phyloP scores from a whole-genome alignment of 2,888 invertebrate species.

The Helobdella robusta region DNA sequence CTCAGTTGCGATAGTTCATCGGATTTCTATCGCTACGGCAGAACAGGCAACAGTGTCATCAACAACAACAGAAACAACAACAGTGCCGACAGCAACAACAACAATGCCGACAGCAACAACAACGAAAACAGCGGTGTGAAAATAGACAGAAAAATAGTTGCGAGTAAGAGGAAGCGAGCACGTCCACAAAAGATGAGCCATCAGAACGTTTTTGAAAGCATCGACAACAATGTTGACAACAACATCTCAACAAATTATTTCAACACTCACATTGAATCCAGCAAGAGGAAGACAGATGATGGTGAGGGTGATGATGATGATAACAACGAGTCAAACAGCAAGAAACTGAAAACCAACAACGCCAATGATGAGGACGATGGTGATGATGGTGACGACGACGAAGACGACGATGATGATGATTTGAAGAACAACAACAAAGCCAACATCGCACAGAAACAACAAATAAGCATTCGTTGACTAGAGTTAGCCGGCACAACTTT shows the following conservation, averaged over 20 bases:
- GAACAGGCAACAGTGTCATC: too few species aligned
- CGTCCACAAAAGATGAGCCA: conserved; percentile 65
- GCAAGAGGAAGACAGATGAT: background rate
- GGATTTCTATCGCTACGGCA: background rate
- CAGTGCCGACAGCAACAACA: background rate
- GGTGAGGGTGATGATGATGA: background rate
- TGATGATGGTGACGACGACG: background rate
- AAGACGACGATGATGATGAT: too few species aligned
- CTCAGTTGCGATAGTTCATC: conserved; percentile 21
- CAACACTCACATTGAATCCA: background rate
- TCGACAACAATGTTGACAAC: too few species aligned
- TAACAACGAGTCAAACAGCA: too few species aligned
- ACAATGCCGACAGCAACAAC: background rate
- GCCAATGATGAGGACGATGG: background rate
- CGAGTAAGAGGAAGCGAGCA: conserved; percentile 70
- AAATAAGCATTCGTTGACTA: too few species aligned
- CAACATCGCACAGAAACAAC: too few species aligned
- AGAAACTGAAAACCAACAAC: too few species aligned
- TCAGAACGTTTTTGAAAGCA: conserved; percentile 8
- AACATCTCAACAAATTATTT: too few species aligned
- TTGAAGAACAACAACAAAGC: too few species aligned
- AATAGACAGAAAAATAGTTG: conserved; percentile 1
- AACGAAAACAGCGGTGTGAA: too few species aligned
- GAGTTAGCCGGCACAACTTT: too few species aligned
- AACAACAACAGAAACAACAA: conserved; percentile 9